phyloP scores from a whole-genome alignment of 2,113 vertebrate species.

The Peromyscus maniculatus region DNA sequence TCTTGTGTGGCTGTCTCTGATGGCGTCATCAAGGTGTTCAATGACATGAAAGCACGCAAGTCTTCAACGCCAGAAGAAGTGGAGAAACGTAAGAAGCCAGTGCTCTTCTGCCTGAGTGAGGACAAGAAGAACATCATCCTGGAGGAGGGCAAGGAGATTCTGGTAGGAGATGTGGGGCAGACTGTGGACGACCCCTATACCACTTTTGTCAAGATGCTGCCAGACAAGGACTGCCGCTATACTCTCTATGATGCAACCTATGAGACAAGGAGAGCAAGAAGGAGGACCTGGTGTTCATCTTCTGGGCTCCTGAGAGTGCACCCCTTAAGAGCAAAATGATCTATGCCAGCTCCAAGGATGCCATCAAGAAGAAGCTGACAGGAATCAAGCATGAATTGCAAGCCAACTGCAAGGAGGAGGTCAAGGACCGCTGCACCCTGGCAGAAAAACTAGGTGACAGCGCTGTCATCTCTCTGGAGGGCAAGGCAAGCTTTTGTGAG shows the following conservation, averaged over 20 bases:
- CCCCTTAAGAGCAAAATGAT: constrained; percentile 96
- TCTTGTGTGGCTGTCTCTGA: constrained; percentile 95
- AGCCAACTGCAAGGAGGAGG: constrained; percentile 92
- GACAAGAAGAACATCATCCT: constrained; percentile 93
- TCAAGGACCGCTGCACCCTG: constrained; percentile 92
- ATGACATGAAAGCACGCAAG: constrained; percentile 96
- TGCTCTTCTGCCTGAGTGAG: constrained; percentile 93
- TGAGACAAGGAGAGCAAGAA: constrained; percentile 96
- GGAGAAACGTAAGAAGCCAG: constrained; percentile 94
- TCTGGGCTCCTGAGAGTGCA: constrained; percentile 94
- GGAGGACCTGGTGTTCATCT: constrained; percentile 95
- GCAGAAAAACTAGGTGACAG: constrained; percentile 93
- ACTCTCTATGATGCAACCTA: constrained; percentile 94
- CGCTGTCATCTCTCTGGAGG: constrained; percentile 87
- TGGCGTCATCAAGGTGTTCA: constrained; percentile 92
- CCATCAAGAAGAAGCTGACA: constrained; percentile 94
- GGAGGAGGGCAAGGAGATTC: constrained; percentile 92
- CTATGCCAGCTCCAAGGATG: constrained; percentile 96
- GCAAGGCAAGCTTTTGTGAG: constrained; percentile 93
- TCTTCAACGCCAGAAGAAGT: constrained; percentile 90
- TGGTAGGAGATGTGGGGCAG: constrained; percentile 89
- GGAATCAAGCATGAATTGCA: constrained; percentile 97
- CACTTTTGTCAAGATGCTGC: constrained; percentile 93
- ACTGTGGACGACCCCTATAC: constrained; percentile 90
- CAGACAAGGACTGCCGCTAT: constrained; percentile 92